Evolutionary conservation across 2,797 vertebrate species (phyloP).

Genomic region (Poecilia gillii): DNA sequence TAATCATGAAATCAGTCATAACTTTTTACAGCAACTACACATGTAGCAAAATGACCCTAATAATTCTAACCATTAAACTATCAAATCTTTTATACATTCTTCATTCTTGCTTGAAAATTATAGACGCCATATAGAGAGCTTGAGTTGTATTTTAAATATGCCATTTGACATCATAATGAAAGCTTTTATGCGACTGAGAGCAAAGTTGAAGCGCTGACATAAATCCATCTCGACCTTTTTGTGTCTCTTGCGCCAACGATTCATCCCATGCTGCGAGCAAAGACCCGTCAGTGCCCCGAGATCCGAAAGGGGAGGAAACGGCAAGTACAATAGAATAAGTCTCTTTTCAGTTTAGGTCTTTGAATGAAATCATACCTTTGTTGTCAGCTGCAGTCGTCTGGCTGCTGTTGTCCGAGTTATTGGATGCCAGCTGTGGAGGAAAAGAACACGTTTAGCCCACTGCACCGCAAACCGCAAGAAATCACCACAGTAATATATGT

Average conservation of each 20-base stretch:
- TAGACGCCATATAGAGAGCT: not conserved
- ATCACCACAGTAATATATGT: not conserved
- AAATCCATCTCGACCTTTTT: not conserved
- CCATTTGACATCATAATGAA: not conserved
- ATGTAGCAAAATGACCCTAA: not conserved
- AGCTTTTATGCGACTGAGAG: not conserved
- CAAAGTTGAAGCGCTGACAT: not conserved
- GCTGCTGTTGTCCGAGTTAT: conserved; percentile 81
- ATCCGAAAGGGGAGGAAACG: not conserved
- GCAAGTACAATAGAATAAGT: not conserved
- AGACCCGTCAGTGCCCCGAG: not conserved
- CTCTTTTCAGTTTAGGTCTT: not conserved
- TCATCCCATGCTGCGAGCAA: not conserved
- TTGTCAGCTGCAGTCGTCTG: conserved; percentile 78
- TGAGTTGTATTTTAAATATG: not conserved
- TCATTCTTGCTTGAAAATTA: not conserved
- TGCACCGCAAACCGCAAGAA: not conserved
- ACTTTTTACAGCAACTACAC: not conserved
- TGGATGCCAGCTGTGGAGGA: conserved; percentile 75
- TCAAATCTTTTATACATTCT: not conserved
- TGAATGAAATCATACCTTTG: conserved; percentile 75
- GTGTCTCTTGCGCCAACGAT: not conserved
- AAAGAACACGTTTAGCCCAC: conserved; percentile 26
- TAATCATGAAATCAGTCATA: not conserved
- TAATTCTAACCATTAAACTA: not conserved